These are phyloP conservation scores for Kryptopterus vitreolus DNA, from an alignment of 2,797 vertebrate genomes.

Conservation along the genomic window DNA sequence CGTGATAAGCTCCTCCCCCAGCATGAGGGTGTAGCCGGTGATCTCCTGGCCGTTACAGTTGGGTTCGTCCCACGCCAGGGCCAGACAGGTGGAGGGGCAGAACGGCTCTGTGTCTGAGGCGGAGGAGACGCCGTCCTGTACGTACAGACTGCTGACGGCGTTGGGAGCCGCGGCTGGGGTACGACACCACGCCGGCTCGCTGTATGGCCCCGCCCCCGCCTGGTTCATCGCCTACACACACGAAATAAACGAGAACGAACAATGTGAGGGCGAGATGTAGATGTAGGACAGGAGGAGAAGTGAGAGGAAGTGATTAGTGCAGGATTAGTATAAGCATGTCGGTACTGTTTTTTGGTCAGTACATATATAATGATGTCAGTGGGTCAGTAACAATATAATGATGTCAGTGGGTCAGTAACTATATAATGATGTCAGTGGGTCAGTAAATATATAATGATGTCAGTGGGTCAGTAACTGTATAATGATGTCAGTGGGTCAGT, in stretches of 20 bases:
- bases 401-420: no score
- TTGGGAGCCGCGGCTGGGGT: conserved; percentile 86
- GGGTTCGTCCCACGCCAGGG: conserved; percentile 92
- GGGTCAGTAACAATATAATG: no score
- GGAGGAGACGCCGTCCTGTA: conserved; percentile 77
- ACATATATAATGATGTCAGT: no score
- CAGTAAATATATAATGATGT: no score
- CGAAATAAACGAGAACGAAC: background rate
- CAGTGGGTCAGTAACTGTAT: no score
- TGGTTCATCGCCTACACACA: conserved; percentile 86
- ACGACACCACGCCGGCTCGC: conserved; percentile 83
- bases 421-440: no score
- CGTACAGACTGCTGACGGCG: conserved; percentile 73
- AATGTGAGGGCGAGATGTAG: no score
- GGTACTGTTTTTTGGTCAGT: no score
- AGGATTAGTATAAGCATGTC: no score
- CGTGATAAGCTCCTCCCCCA: conserved; percentile 77
- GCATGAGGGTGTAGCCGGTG: conserved; percentile 83
- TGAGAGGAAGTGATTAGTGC: no score
- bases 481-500: no score
- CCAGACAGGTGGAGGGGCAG: conserved; percentile 87
- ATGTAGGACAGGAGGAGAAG: no score
- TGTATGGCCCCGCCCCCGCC: conserved; percentile 88
- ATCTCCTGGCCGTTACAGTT: conserved; percentile 92
- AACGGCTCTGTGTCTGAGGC: conserved; percentile 62